These are phyloP conservation scores for Gallinago paraguaiae DNA, from an alignment of 2,113 vertebrate species.

Conservation along the genomic window DNA sequence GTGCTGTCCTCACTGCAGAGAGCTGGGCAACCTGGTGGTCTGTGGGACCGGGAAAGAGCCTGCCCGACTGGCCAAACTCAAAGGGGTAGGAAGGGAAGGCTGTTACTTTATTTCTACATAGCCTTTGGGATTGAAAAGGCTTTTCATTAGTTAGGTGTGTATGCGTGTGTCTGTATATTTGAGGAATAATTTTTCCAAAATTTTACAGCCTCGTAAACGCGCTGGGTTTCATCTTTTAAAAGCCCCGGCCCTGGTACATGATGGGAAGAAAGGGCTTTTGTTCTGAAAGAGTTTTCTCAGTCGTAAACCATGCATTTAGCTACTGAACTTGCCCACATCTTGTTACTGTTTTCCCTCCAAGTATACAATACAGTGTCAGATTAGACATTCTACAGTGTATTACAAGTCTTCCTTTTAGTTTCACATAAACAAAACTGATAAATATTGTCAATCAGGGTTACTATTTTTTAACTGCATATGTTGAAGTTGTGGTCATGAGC, in stretches of 20 bases:
- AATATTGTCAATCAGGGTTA: slow-evolving; percentile 60
- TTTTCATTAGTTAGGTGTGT: slow-evolving; percentile 33
- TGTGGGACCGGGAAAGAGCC: neutral
- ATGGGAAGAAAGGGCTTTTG: slow-evolving; percentile 46
- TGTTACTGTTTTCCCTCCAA: slow-evolving; percentile 58
- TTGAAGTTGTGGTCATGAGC: slow-evolving; percentile 22
- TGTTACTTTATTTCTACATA: neutral
- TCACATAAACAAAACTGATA: slow-evolving; percentile 61
- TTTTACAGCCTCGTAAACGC: slow-evolving; percentile 11
- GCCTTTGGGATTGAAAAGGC: slow-evolving; percentile 22
- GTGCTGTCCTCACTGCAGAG: neutral
- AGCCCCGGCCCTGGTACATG: neutral
- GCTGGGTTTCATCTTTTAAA: slow-evolving; percentile 42
- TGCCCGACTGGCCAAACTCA: neutral
- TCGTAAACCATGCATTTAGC: slow-evolving; percentile 58
- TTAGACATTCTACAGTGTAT: slow-evolving; percentile 65
- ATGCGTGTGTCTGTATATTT: slow-evolving; percentile 8
- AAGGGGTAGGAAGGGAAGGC: neutral
- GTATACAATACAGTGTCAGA: slow-evolving; percentile 62
- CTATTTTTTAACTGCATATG: slow-evolving; percentile 52
- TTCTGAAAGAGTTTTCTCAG: slow-evolving; percentile 56
- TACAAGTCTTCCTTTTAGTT: slow-evolving; percentile 58
- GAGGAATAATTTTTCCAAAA: slow-evolving; percentile 53
- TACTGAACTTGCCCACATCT: slow-evolving; percentile 63
- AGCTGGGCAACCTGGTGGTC: neutral